A percentile compares a stretch with the other conserved stretches of the same genome.
Conservation (phyloP, 2,797 vertebrate species). For the Pseudochaenichthys georgianus region DNA sequence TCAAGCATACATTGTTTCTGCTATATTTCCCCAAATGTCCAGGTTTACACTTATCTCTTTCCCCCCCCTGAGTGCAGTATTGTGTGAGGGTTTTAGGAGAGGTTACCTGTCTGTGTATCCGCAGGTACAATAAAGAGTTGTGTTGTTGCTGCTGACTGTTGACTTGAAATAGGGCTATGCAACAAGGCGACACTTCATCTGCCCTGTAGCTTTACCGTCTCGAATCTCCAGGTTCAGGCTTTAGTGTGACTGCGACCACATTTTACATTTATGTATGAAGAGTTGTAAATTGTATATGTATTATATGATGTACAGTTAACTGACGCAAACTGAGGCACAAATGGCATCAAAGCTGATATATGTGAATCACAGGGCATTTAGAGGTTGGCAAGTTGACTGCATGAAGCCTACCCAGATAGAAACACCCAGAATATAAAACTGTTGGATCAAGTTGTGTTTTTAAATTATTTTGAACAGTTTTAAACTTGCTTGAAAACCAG, state of each 20-base stretch:
- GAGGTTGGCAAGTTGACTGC: slow-evolving; percentile 61
- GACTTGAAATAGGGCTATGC: slow-evolving; percentile 90
- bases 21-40: slow-evolving; percentile 56
- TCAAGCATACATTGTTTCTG: slow-evolving; percentile 41
- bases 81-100: slow-evolving; percentile 34
- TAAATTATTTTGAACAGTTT: slow-evolving; percentile 28
- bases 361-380: slow-evolving; percentile 65
- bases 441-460: slow-evolving; percentile 59
- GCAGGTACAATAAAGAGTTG: slow-evolving; percentile 61
- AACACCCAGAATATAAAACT: slow-evolving; percentile 58
- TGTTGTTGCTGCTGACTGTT: slow-evolving; percentile 82
- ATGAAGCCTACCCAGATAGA: slow-evolving; percentile 69
- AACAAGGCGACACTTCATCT: slow-evolving; percentile 89
- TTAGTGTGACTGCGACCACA: slow-evolving; percentile 91
- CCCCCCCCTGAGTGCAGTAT: slow-evolving; percentile 50
- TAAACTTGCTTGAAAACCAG: slow-evolving; percentile 20
- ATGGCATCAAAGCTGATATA: slow-evolving; percentile 64
- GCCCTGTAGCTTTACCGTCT: slow-evolving; percentile 86
- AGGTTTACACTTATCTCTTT: slow-evolving; percentile 40
- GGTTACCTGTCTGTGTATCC: slow-evolving; percentile 36
- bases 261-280: slow-evolving; percentile 76
- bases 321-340: slow-evolving; percentile 81
- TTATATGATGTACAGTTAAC: slow-evolving; percentile 66
- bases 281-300: slow-evolving; percentile 66
- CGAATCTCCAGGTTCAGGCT: slow-evolving; percentile 84